Evolutionary conservation across 2,888 invertebrate species (phyloP), one percentile per base, ranked within the genome.

Genomic region (Ophraella communa): DNA sequence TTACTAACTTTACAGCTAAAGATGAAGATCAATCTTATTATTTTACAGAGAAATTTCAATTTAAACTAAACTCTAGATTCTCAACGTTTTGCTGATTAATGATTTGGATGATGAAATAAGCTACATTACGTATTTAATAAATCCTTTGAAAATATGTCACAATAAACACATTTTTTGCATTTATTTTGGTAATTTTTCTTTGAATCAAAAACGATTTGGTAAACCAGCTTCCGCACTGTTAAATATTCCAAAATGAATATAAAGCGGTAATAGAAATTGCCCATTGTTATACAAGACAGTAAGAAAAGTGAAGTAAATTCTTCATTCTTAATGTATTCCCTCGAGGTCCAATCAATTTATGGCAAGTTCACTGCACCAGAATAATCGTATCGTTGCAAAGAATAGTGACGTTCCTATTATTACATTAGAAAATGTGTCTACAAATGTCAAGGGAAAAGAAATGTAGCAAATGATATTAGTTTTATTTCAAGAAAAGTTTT

Each of bases 301-400:
- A 21, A 14, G 47, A 47, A 39, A 47, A 47, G 47, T 47, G 47
- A n/a, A 23, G 23, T 23, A 21, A 47, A 47, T 47, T 23, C 4
- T 47, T 47, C 47, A 47, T 7, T 47, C 47, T 47, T 21, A 23
- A 47, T 47, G 23, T 47, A 23, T 23, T 21, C 47, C 47, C 47
- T n/a, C n/a, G 47, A 47, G 47, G 47, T 23, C 47, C 47, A 47
- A 47, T 47, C 47, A 47, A 47, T 47, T 47, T 47, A 4, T 10
- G 11, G n/a, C 14, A 14, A 47, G 23, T 23, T 47, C 47, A 23
- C n/a, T 47, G 47, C 47, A 47, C 47, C 47, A 47, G 47, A 47
- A 47, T 47, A 47, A 47, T 23, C 23, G 23, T 21, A 23, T 47
- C 47, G 39, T 39, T 39, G 39, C 14, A 39, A 39, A 14, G 39